Evolutionary conservation across 1,140 invertebrate genomes (phyloP).

Genomic region (Sipha flava): DNA sequence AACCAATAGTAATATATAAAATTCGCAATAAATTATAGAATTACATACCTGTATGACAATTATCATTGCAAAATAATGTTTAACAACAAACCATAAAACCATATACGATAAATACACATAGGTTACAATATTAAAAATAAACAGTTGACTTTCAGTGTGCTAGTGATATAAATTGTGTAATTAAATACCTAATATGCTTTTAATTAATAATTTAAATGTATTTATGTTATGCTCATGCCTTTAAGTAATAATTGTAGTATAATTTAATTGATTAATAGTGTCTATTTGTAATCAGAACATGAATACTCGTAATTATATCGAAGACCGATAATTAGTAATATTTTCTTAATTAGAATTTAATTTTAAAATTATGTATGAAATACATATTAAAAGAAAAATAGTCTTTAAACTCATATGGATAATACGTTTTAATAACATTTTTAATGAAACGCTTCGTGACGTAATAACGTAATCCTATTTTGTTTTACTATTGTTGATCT

Average conservation of each 20-base stretch:
- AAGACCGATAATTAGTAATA: too few species aligned
- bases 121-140: not conserved
- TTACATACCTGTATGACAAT: not conserved
- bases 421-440: too few species aligned
- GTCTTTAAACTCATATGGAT: too few species aligned
- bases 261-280: too few species aligned
- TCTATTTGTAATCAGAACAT: not conserved
- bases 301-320: too few species aligned
- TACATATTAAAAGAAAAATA: too few species aligned
- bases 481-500: too few species aligned
- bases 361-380: too few species aligned
- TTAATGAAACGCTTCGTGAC: too few species aligned
- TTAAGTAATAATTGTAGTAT: not conserved
- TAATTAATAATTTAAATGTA: not conserved
- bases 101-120: not conserved
- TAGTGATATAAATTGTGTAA: not conserved
- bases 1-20: not conserved
- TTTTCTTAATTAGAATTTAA: too few species aligned
- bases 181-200: not conserved
- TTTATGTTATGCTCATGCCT: not conserved
- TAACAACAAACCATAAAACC: not conserved
- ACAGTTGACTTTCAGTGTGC: not conserved
- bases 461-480: too few species aligned
- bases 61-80: not conserved
- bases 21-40: not conserved